phyloP scores from a whole-genome alignment of 1,140 invertebrate species.

The Drosophila albomicans region DNA sequence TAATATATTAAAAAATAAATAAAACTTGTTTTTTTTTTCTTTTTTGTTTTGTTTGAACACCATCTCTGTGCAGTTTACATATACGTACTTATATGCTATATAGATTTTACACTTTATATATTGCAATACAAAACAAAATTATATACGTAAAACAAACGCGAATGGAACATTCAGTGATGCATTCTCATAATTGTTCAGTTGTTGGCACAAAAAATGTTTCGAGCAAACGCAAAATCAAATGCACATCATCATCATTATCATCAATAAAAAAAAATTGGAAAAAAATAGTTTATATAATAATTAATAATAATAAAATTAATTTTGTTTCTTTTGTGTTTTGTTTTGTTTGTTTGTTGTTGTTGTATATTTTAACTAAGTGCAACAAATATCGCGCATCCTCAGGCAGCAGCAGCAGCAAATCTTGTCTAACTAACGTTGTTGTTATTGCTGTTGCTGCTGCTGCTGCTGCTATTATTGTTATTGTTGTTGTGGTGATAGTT shows the following conservation, averaged over 20 bases:
- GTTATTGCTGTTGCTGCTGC: constrained; percentile 6
- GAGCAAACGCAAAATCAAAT: constrained; percentile 32
- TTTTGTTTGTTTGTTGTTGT: constrained; percentile 30
- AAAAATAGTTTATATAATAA: constrained; percentile 44
- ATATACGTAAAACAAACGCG: constrained; percentile 2
- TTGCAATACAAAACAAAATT: constrained; percentile 42
- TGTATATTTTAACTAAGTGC: constrained; percentile 70
- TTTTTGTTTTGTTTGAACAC: background rate
- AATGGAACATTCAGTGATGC: constrained; percentile 39
- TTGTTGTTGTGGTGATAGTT: constrained; percentile 31
- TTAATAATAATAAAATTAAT: constrained; percentile 48
- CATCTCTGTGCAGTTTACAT: constrained; percentile 32
- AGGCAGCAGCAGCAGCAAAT: background rate
- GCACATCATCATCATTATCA: background rate
- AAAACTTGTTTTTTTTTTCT: background rate
- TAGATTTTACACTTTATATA: constrained; percentile 35
- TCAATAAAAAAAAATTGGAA: constrained; percentile 43
- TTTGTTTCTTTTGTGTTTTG: constrained; percentile 27
- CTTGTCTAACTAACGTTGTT: constrained; percentile 26
- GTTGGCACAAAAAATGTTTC: constrained; percentile 68
- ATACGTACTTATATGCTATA: constrained; percentile 35
- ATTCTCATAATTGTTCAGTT: constrained; percentile 44
- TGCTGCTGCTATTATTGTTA: constrained; percentile 1
- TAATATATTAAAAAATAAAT: constrained; percentile 35
- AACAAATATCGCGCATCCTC: constrained; percentile 26